Base-by-base conservation (phyloP, 2,888 invertebrate species). In the Temnothorax unifasciatus region DNA sequence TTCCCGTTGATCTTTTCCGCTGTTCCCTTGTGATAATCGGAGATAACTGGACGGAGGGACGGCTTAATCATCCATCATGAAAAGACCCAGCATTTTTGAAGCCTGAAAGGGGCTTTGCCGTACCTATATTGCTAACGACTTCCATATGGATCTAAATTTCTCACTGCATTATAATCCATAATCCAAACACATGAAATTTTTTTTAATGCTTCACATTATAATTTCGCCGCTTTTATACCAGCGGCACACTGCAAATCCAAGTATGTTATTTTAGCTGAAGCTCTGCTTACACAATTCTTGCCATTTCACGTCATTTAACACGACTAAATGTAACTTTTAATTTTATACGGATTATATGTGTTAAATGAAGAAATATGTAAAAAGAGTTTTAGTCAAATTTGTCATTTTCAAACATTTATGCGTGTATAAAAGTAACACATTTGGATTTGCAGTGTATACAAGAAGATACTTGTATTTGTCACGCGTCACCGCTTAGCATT, bases 1-100 rank as follows among this genome's bases (percentile, higher is more conserved):
- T 66, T 77, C 44, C 64, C 41, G 76, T 82, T 73, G 74, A 82
- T 74, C 73, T 66, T 84, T 84, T 84, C 64, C 71, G 34, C 63
- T 63, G 38, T 57, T 73, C 41, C 13, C 6, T 54, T n/a, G 50
- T 29, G 57, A 73, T 81, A 71, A 81, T 71, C 50, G 66, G 44
- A 75, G 73, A 68, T 61, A 84, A 74, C 66, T 61, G 59, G 61
- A 68, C 47, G 38, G n/a, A n/a, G n/a, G 41, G 44, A 11, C 21
- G 18, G 38, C 47, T 81, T 73, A 71, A 71, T 64, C 63, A 41
- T 54, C 57, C 21, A 34, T n/a, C 47, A 59, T 25, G 38, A 59
- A 71, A 57, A 47, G 25, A 69, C 4, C n/a, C 29, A 25, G 34
- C 18, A 59, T 59, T 59, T 69, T 71, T 47, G 9, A 18, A 54